These are phyloP conservation scores for Chondrilla cf. caribensis DNA, from an alignment of 37 sponge, comb jelly and placozoan genomes.

Conservation along the genomic window DNA sequence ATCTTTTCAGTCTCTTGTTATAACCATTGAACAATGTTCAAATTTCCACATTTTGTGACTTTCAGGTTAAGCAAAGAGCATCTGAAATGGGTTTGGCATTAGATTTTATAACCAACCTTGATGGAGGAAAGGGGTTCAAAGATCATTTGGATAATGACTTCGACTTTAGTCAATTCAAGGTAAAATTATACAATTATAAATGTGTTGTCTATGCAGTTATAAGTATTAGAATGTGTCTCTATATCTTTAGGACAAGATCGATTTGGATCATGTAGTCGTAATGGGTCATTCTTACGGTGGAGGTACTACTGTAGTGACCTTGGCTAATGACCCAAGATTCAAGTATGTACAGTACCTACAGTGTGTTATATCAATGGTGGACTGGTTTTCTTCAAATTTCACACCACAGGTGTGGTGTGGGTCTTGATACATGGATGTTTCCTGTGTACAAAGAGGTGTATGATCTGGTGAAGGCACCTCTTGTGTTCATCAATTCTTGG, in stretches of 20 bases:
- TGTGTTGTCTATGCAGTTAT: too few relatives aligned
- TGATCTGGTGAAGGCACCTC: constrained; percentile 44
- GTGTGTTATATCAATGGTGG: too few relatives aligned
- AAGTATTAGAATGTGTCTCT: too few relatives aligned
- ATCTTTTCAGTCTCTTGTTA: too few relatives aligned
- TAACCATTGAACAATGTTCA: too few relatives aligned
- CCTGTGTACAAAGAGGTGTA: constrained; percentile 53
- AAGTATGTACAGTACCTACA: constrained; percentile 4
- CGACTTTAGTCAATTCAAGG: too few relatives aligned
- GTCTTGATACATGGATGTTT: constrained; percentile 67
- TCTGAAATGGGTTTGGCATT: constrained; percentile 35
- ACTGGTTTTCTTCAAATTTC: too few relatives aligned
- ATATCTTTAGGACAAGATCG: constrained; percentile 38
- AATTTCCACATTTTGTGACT: too few relatives aligned
- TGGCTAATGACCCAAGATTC: constrained; percentile 61
- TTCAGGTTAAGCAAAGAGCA: constrained; percentile 21
- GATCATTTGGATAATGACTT: too few relatives aligned
- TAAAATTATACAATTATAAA: too few relatives aligned
- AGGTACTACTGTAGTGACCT: constrained; percentile 53
- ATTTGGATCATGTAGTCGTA: constrained; percentile 39
- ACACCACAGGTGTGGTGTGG: constrained; percentile 51
- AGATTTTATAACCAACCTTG: constrained; percentile 46
- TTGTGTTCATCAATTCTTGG: constrained; percentile 70
- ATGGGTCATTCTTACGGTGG: constrained; percentile 84
- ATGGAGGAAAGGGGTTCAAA: constrained; percentile 30